Percentiles rank a stretch among this genome's conserved stretches.
phyloP scores from a whole-genome alignment of 2,113 vertebrate species.

The Brachypteracias leptosomus region DNA sequence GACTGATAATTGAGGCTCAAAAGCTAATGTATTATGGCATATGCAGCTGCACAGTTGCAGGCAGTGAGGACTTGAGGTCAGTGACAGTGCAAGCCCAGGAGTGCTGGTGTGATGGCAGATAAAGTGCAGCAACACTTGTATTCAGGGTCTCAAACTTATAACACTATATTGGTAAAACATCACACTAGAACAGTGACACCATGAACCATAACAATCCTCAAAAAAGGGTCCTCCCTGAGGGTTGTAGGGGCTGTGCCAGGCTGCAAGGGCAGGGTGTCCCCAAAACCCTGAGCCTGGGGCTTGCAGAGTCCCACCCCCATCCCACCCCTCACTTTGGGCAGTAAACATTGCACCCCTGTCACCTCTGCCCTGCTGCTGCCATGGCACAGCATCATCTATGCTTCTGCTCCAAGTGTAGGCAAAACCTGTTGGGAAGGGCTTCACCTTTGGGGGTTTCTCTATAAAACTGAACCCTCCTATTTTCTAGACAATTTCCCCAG shows the following conservation, averaged over 20 bases:
- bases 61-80: neutral
- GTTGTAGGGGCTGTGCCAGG: neutral
- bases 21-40: neutral
- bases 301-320: neutral
- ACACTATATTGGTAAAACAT: fast-evolving
- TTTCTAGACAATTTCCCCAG: neutral
- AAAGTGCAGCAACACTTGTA: neutral
- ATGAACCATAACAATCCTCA: fast-evolving
- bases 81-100: neutral
- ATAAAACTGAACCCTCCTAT: neutral
- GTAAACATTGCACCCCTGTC: fast-evolving
- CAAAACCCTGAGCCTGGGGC: neutral
- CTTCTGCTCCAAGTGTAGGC: neutral
- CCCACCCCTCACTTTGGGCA: neutral
- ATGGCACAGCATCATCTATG: fast-evolving
- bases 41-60: neutral
- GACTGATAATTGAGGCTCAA: neutral
- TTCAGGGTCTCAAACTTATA: neutral
- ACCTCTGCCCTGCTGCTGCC: neutral
- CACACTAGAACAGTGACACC: neutral
- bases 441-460: neutral
- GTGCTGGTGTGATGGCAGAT: neutral
- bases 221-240: neutral
- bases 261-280: neutral
- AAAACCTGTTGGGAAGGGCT: neutral